A percentile compares a stretch with the other conserved stretches of the same genome.
These are phyloP conservation scores for Gracilinanus agilis DNA, from an alignment of 2,113 vertebrate genomes.

Conservation along the genomic window DNA sequence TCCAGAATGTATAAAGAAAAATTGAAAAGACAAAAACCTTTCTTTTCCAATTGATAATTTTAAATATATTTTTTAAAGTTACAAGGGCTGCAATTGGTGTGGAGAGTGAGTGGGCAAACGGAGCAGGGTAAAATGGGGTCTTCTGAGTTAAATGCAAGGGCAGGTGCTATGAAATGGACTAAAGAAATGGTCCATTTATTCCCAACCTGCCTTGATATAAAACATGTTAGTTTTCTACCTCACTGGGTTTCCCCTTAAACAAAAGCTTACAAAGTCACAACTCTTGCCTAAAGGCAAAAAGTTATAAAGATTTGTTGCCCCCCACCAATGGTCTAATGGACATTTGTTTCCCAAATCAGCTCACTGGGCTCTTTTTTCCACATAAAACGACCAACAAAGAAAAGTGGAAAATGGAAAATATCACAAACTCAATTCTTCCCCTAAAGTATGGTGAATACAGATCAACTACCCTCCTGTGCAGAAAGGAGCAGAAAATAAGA, in stretches of 20 bases:
- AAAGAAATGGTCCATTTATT: not conserved
- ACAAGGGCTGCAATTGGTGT: not conserved
- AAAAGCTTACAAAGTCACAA: not conserved
- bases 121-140: not conserved
- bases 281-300: slow-evolving; percentile 11
- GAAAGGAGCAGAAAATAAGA: not conserved
- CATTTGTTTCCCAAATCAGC: not conserved
- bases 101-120: not conserved
- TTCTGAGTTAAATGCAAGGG: not conserved
- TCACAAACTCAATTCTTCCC: slow-evolving; percentile 1
- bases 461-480: not conserved
- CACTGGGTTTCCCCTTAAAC: slow-evolving; percentile 30
- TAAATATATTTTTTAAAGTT: not conserved
- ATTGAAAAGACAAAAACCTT: not conserved
- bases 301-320: not conserved
- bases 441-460: not conserved
- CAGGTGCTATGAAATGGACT: slow-evolving; percentile 14
- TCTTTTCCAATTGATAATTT: not conserved
- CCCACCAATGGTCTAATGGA: not conserved
- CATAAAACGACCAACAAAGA: not conserved
- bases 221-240: slow-evolving; percentile 26
- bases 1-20: not conserved
- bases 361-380: slow-evolving; percentile 11
- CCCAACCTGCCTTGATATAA: not conserved
- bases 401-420: not conserved